Evolutionary conservation across 2,888 invertebrate species (phyloP).

Genomic region (Lycia hirtaria): DNA sequence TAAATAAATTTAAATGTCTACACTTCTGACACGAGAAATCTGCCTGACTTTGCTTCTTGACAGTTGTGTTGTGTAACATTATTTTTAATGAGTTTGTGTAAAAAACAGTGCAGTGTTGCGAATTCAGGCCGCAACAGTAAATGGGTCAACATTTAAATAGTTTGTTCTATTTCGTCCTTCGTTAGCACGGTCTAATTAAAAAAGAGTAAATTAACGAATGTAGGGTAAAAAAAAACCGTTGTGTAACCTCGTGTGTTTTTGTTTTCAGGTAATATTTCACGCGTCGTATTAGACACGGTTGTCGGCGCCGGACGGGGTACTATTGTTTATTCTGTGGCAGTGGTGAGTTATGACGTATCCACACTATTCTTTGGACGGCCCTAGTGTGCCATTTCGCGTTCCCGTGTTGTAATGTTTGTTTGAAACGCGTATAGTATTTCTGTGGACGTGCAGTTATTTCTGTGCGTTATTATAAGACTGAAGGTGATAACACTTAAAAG

Average conservation of each 20-base stretch:
- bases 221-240: slow-evolving; percentile 49
- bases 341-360: slow-evolving; percentile 51
- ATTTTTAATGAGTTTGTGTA: slow-evolving; percentile 67
- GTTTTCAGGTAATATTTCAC: slow-evolving; percentile 73
- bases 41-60: slow-evolving; percentile 66
- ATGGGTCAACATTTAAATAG: slow-evolving; percentile 79
- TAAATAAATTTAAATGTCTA: slow-evolving; percentile 64
- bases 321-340: neutral
- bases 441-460: slow-evolving; percentile 72
- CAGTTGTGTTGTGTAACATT: slow-evolving; percentile 74
- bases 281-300: slow-evolving; percentile 38
- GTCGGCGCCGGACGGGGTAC: slow-evolving; percentile 24
- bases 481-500: slow-evolving; percentile 77
- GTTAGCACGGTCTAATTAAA: slow-evolving; percentile 80
- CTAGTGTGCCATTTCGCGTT: slow-evolving; percentile 58
- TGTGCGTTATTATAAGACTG: slow-evolving; percentile 71
- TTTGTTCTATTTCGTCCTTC: slow-evolving; percentile 68
- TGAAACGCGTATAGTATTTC: slow-evolving; percentile 66
- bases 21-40: slow-evolving; percentile 64
- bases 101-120: slow-evolving; percentile 70
- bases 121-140: slow-evolving; percentile 75
- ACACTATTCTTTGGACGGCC: slow-evolving; percentile 46
- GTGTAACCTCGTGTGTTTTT: slow-evolving; percentile 61
- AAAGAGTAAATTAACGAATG: slow-evolving; percentile 56
- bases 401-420: slow-evolving; percentile 59